Percentiles rank a stretch among this genome's conserved stretches.
Conservation (phyloP, 2,888 invertebrate species). For the Pecten maximus region DNA sequence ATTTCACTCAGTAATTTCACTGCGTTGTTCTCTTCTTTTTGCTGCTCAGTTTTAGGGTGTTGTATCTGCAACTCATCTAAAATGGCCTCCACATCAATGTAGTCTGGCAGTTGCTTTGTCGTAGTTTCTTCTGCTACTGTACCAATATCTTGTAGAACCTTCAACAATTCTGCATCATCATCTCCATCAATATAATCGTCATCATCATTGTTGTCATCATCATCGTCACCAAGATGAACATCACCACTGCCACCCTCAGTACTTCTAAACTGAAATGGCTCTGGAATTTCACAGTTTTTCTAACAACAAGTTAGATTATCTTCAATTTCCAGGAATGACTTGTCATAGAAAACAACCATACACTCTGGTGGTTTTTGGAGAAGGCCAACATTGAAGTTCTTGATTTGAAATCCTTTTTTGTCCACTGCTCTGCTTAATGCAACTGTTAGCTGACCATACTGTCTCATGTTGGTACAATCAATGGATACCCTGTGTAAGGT, state of each 20-base stretch:
- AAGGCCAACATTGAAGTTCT: constrained; percentile 37
- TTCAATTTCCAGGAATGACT: neutral
- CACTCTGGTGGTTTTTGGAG: constrained; percentile 38
- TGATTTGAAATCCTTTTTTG: constrained; percentile 42
- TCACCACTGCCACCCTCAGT: too few species aligned
- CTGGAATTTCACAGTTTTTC: neutral
- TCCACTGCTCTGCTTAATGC: constrained; percentile 42
- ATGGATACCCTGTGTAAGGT: constrained; percentile 38
- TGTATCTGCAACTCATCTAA: neutral
- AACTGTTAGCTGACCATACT: constrained; percentile 49
- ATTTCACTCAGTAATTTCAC: constrained; percentile 33
- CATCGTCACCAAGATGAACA: neutral
- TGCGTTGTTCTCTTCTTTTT: constrained; percentile 20
- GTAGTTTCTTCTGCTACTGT: neutral
- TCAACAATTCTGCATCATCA: constrained; percentile 19
- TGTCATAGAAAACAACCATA: constrained; percentile 33
- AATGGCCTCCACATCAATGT: neutral
- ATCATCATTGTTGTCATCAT: neutral
- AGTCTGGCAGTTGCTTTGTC: neutral
- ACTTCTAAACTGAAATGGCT: neutral
- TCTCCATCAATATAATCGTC: neutral
- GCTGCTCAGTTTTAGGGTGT: neutral
- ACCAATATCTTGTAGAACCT: neutral
- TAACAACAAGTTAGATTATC: constrained; percentile 37
- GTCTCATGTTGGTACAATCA: constrained; percentile 42